Percentiles rank a stretch among this genome's conserved stretches.
Conservation (phyloP, 2,888 invertebrate genomes). For the Frankliniella fusca region DNA sequence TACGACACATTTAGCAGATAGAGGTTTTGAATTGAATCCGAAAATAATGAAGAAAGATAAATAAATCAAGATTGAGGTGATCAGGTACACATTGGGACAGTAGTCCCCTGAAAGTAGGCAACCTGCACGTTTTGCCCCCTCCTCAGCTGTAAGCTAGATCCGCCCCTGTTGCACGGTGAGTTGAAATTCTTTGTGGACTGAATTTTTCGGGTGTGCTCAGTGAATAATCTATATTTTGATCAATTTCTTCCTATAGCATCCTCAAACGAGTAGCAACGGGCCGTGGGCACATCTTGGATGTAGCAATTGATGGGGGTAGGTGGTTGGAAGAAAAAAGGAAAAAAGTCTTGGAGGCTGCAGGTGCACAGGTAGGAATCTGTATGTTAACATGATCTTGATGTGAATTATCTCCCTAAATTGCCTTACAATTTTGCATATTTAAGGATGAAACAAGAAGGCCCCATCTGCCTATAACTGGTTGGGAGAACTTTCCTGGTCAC, state of each 20-base stretch:
- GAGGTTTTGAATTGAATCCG: too few species aligned
- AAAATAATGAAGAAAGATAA: too few species aligned
- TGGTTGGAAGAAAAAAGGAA: not conserved
- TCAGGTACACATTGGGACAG: too few species aligned
- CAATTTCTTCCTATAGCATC: not conserved
- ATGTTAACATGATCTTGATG: too few species aligned
- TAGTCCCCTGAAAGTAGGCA: too few species aligned
- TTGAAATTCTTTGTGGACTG: too few species aligned
- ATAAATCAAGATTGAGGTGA: too few species aligned
- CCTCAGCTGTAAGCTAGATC: too few species aligned
- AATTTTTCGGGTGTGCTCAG: too few species aligned
- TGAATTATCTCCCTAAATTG: not conserved
- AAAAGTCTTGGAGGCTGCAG: not conserved
- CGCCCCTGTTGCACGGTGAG: too few species aligned
- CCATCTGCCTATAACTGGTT: not conserved
- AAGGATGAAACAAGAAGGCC: not conserved
- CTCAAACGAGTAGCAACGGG: not conserved
- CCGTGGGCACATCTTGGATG: not conserved
- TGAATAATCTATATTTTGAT: not conserved
- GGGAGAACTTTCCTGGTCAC: not conserved
- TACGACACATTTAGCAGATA: too few species aligned
- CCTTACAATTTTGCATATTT: not conserved
- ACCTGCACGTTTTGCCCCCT: too few species aligned
- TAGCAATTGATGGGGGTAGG: not conserved
- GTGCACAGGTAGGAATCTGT: not conserved